Percentiles rank a stretch among this genome's conserved stretches.
Conservation (phyloP, 2,888 invertebrate genomes). For the Drosophila austrosaltans region DNA sequence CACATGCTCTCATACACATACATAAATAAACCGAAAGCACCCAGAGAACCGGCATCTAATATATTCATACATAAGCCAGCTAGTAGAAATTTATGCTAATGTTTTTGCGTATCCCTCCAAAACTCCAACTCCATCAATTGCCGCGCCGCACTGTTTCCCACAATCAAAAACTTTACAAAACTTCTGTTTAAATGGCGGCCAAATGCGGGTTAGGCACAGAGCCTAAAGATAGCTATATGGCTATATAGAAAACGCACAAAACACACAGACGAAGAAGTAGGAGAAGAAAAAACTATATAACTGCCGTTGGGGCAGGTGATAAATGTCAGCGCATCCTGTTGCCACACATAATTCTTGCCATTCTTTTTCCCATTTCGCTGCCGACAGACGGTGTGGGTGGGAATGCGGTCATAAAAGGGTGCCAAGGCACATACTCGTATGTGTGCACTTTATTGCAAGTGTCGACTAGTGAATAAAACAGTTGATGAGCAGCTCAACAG, state of each 20-base stretch:
- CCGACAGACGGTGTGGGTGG: neutral
- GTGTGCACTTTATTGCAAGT: slow-evolving; percentile 10
- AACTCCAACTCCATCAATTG: neutral
- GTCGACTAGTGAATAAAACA: slow-evolving; percentile 6
- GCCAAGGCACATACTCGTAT: neutral
- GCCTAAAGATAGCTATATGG: too few species aligned
- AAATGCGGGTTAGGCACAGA: slow-evolving; percentile 5
- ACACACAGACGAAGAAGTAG: neutral
- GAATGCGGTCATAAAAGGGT: slow-evolving; percentile 2
- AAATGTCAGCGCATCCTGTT: slow-evolving; percentile 78
- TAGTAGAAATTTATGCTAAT: slow-evolving; percentile 72
- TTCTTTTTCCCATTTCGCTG: slow-evolving; percentile 13
- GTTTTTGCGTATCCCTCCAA: slow-evolving; percentile 19
- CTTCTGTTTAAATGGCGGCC: slow-evolving; percentile 38
- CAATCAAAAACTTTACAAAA: slow-evolving; percentile 36
- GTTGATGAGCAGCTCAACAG: slow-evolving; percentile 11
- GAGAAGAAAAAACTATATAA: neutral
- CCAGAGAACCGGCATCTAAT: slow-evolving; percentile 55
- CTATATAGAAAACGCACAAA: neutral
- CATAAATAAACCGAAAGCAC: slow-evolving; percentile 59
- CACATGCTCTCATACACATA: slow-evolving; percentile 37
- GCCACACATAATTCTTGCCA: slow-evolving; percentile 59
- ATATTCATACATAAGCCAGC: slow-evolving; percentile 66
- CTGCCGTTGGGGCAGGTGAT: slow-evolving; percentile 58
- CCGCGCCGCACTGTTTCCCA: slow-evolving; percentile 18